Evolutionary conservation across 2,888 invertebrate genomes (phyloP), one percentile per base, ranked within the genome.

Genomic region (Galerucella pusilla): DNA sequence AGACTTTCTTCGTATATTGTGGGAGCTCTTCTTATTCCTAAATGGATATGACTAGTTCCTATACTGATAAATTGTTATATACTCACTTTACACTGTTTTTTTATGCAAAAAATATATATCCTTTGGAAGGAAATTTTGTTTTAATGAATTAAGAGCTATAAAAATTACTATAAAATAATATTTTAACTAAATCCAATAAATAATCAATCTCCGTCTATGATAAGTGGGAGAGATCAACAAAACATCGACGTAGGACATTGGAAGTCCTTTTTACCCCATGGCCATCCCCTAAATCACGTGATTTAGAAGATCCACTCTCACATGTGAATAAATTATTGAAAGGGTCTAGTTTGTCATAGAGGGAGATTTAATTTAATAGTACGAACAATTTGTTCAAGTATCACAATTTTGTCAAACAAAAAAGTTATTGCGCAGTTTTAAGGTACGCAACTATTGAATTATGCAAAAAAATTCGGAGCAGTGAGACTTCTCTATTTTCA

Each of bases 281-380:
- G 20, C 59, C n/a, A 45, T 28, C 59, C 68, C 68, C 57, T 59
- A 45, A 59, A 20, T 67, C 42, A 57, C 45, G 16, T 11, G 68
- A 68, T 59, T 59, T 16, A 59, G 14, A 45, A 68, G 35, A 57
- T 68, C 54, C 35, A 68, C 68, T 68, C 59, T 68, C 45, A 16
- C n/a, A 45, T 45, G 59, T 68, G 68, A 28, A 68, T 68, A 59
- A 35, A 68, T 68, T 68, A 59, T 61, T 28, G n/a, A 16, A 61
- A 61, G 61, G 61, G 61, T 61, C 20, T 57, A 57, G 57, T 9
- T 57, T 16, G 20, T 16, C 2, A 9, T 57, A 57, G 10, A 57
- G 57, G 57, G 57, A 16, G 57, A 20, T 57, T 57, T 2, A 20
- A 20, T 57, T 57, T 3, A 57, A 57, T 57, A 54, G 6, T 14